These are phyloP conservation scores for Etheostoma cragini DNA, from an alignment of 2,113 vertebrate genomes.

Conservation along the genomic window DNA sequence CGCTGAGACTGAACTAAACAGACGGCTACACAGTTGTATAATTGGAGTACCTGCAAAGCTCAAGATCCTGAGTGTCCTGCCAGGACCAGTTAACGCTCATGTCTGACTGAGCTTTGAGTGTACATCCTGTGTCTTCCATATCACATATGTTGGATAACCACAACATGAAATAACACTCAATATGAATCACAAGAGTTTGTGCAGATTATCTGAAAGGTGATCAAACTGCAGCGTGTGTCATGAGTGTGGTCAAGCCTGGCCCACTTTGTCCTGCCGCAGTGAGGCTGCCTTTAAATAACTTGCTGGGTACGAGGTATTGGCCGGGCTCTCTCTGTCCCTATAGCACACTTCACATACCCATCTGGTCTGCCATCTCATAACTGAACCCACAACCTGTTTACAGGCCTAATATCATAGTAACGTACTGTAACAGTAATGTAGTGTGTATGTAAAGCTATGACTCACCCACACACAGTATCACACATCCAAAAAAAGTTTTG, in stretches of 20 bases:
- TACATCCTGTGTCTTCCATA: conserved; percentile 27
- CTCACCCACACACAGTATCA: neutral
- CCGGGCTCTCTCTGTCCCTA: conserved; percentile 38
- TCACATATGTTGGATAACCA: conserved; percentile 7
- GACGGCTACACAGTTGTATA: conserved; percentile 45
- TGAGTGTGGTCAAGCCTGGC: conserved; percentile 52
- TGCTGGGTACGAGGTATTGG: conserved; percentile 21
- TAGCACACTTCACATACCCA: conserved; percentile 59
- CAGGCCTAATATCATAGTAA: conserved; percentile 41
- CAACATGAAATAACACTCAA: conserved; percentile 24
- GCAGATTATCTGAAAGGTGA: conserved; percentile 45
- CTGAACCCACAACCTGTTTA: conserved; percentile 69
- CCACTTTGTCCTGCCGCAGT: conserved; percentile 67
- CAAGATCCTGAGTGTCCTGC: conserved; percentile 38
- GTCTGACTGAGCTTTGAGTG: conserved; percentile 24
- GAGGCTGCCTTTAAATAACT: conserved; percentile 76
- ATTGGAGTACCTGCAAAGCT: conserved; percentile 45
- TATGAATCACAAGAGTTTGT: conserved; percentile 14
- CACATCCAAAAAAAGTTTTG: neutral
- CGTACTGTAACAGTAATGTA: conserved; percentile 20
- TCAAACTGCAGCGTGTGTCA: conserved; percentile 29
- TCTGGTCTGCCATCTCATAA: conserved; percentile 50
- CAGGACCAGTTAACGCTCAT: conserved; percentile 1
- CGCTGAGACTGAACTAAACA: conserved; percentile 32
- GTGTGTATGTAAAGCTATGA: neutral